Evolutionary conservation across 1,140 invertebrate species (phyloP), one percentile per base, ranked within the genome.

Genomic region (Aphelenchoides avenae): DNA sequence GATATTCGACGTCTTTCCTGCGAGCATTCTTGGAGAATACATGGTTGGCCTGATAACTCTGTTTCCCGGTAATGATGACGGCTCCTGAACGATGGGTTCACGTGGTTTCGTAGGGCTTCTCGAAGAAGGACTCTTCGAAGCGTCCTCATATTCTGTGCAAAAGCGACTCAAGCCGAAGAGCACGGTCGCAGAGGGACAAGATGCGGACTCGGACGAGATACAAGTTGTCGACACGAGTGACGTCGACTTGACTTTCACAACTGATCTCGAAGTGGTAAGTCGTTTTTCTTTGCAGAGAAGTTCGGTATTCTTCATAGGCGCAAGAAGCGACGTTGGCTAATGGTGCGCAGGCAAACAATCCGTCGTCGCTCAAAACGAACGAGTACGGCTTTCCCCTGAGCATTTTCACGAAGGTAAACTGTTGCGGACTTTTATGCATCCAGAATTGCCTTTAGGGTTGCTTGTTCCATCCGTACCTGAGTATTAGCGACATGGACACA

Each of bases 381-480:
- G 84, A 86, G 24, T 92, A 87, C 79, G 90, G 89, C 13, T 85
- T 93, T 65, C 92, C 92, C 2, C 80, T 95, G 15, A 82, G 84
- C 57, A 82, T 95, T 47, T 96, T 94, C 79, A 86, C 86, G 27
- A 87, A 91, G 80, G 85, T 86, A 78, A 69, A 61, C 56, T 20
- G 27, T 41, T 9, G 29, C 15, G 29, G 29, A 44, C 29, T 13
- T 13, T n/a, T 26, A 30, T 37, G 7, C 30, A 68, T 62, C 18
- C 15, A 42, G 9, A 70, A 29, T 22, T 67, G 55, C 54, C 73
- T 75, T 13, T 66, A 87, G 84, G 92, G 92, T 34, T 89, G 88
- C 73, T 81, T 96, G 6, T 95, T 91, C 77, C 84, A 95, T 78
- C 93, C 94, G 30, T 98, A 97, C 79, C 81, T 97, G 46, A 95